phyloP scores from a whole-genome alignment of 2,113 vertebrate genomes.

The Indicator maculatus region DNA sequence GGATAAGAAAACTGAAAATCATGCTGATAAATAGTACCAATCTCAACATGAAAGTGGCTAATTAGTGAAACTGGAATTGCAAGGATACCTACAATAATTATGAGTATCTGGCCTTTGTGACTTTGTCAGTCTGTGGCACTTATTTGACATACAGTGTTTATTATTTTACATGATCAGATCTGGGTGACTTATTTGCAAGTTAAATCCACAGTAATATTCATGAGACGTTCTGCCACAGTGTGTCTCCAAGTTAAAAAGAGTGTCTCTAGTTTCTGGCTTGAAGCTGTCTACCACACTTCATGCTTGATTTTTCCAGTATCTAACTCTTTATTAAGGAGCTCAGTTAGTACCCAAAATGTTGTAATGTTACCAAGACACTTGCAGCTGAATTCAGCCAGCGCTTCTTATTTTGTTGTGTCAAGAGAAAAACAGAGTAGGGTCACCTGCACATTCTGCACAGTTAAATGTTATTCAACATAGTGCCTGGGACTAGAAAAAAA shows the following conservation, averaged over 20 bases:
- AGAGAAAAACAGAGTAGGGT: not conserved
- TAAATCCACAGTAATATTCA: not conserved
- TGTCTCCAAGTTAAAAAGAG: not conserved
- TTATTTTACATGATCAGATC: not conserved
- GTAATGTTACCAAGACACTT: not conserved
- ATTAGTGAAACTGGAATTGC: not conserved
- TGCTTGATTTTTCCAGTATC: not conserved
- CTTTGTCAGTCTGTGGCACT: not conserved
- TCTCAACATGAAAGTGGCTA: not conserved
- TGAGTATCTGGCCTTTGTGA: not conserved
- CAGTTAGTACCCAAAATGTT: not conserved
- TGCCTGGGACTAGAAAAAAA: not conserved
- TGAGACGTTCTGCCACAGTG: not conserved
- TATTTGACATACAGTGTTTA: not conserved
- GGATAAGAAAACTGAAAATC: not conserved
- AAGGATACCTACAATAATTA: not conserved
- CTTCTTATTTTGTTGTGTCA: not conserved
- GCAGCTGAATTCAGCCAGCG: not conserved
- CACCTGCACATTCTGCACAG: not conserved
- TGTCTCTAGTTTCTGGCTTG: not conserved
- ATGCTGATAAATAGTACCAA: not conserved
- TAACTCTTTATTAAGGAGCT: slow-evolving; percentile 3
- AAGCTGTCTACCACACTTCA: not conserved
- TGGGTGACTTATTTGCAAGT: not conserved
- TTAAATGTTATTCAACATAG: not conserved